Base-by-base conservation (phyloP, 1,140 invertebrate species). In the Varroa destructor region DNA sequence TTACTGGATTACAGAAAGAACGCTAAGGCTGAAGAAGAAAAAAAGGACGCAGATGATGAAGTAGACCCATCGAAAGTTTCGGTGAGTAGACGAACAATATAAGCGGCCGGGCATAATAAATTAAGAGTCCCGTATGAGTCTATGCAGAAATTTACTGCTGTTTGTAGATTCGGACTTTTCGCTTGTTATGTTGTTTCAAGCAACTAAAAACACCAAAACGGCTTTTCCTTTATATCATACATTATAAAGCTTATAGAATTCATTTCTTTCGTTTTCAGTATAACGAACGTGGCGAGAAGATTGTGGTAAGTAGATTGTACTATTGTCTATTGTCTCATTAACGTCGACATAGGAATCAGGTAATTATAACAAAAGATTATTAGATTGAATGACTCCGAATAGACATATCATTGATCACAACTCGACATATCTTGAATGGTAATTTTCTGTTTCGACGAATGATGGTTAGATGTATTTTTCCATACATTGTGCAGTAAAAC, bases 201-300 rank as follows among this genome's bases (percentile, higher is more conserved):
- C 55, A n/a, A n/a, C 55, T 56, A 10, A n/a, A 56, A 56, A 56
- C 55, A n/a, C 55, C n/a, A n/a, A 56, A 12, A n/a, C 55, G n/a
- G 55, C 10, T n/a, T 56, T n/a, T 56, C 10, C n/a, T 56, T 12
- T 56, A n/a, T 25, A 25, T 25, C 25, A 0, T 25, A 25, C 46
- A 51, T 51, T 8, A 51, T 51, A 3, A 5, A 51, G 8, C 46
- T 8, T 3, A 51, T 3, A 51, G 46, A 5, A 51, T 51, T 8
- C 46, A 5, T 51, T 51, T 51, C 46, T 51, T 51, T 36, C 12
- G 3, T 58, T 12, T 58, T 58, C 61, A 67, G 51, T 75, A 42
- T 61, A 55, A 55, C 6, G 72, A 46, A 72, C 56, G 56, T 75
- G 61, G 61, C 61, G 61, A 76, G 61, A 75, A 75, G 70, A 72